A percentile compares a stretch with the other conserved stretches of the same genome.
Conservation (phyloP, 2,113 vertebrate genomes). For the Notarius quadriscutis region DNA sequence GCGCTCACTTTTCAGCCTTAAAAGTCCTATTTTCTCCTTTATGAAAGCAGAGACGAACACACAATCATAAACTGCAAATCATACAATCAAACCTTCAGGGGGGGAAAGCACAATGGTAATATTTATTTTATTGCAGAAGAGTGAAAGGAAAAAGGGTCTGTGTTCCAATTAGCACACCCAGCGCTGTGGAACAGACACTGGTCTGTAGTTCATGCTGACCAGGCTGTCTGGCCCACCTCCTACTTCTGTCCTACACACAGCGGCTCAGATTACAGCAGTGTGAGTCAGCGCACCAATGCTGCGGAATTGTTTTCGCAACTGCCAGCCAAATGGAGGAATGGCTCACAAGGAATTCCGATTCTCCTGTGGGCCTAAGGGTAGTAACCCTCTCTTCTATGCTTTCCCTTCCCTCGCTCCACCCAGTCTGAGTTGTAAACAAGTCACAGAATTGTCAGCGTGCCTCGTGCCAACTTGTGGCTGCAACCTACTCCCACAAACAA, state of each 20-base stretch:
- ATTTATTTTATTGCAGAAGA: neutral
- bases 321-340: conserved; percentile 77
- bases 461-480: conserved; percentile 28
- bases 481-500: conserved; percentile 48
- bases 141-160: neutral
- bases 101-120: neutral
- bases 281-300: conserved; percentile 57
- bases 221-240: conserved; percentile 58
- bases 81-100: neutral
- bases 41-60: neutral
- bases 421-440: conserved; percentile 31
- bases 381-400: conserved; percentile 62
- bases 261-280: conserved; percentile 33
- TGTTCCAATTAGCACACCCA: neutral
- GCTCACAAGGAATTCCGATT: conserved; percentile 74
- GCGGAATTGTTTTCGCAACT: conserved; percentile 80
- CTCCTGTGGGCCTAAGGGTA: conserved; percentile 68
- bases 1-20: neutral
- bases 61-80: neutral
- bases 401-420: conserved; percentile 47
- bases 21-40: neutral
- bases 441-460: conserved; percentile 6
- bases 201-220: conserved; percentile 31
- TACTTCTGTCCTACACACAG: conserved; percentile 66
- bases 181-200: neutral